Conservation (phyloP, 2,797 vertebrate genomes). For the Anniella stebbinsi region DNA sequence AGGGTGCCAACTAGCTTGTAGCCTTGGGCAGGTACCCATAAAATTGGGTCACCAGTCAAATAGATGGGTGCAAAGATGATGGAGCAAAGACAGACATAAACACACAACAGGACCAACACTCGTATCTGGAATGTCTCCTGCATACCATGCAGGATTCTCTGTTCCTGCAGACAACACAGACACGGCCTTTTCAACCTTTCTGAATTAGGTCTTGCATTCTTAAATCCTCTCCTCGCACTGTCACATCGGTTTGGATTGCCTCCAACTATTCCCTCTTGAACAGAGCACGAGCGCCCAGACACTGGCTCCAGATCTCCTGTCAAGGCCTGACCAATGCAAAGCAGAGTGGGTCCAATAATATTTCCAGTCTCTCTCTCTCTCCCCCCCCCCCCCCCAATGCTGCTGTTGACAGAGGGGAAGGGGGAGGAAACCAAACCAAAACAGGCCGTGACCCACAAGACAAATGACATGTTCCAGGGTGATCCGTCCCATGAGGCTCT, state of each 20-base stretch:
- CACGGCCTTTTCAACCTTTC: neutral
- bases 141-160: neutral
- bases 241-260: neutral
- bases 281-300: neutral
- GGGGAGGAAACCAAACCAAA: neutral
- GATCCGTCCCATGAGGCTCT: constrained; percentile 25
- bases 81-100: neutral
- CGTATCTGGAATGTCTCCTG: neutral
- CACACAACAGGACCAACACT: neutral
- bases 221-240: neutral
- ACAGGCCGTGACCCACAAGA: constrained; percentile 26
- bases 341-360: neutral
- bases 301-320: neutral
- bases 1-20: neutral
- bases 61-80: neutral
- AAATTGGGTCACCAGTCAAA: neutral
- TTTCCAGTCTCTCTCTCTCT: neutral
- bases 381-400: neutral
- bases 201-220: neutral
- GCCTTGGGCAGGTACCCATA: neutral
- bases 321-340: neutral
- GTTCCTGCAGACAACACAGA: neutral
- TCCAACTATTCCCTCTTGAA: neutral
- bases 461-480: constrained; percentile 33
- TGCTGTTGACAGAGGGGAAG: neutral